Percentiles rank a stretch among this genome's conserved stretches.
phyloP scores from a whole-genome alignment of 2,113 vertebrate genomes.

The Ibidorhyncha struthersii region DNA sequence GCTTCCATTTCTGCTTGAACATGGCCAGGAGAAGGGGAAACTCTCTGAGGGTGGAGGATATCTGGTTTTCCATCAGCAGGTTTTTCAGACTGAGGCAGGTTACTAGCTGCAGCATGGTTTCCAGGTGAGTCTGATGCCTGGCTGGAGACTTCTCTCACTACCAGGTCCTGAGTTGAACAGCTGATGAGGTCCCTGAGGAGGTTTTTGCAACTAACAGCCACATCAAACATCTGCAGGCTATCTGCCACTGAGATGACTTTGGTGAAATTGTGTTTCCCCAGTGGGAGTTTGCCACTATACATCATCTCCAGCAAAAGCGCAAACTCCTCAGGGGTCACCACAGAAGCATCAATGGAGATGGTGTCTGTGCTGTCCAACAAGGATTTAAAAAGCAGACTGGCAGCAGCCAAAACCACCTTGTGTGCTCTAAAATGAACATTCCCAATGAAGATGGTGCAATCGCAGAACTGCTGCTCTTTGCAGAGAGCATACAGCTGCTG shows the following conservation, averaged over 20 bases:
- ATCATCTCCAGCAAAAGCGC: conserved; percentile 85
- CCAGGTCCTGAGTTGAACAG: conserved; percentile 52
- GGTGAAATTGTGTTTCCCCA: conserved; percentile 87
- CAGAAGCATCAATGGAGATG: conserved; percentile 81
- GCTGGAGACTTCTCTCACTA: conserved; percentile 1
- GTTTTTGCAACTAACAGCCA: conserved; percentile 87
- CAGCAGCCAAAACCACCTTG: conserved; percentile 87
- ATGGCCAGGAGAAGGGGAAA: background rate
- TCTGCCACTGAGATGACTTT: conserved; percentile 83
- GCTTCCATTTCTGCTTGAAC: background rate
- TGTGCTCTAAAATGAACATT: conserved; percentile 81
- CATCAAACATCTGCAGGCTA: conserved; percentile 92
- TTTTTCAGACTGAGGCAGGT: background rate
- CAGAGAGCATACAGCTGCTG: conserved; percentile 84
- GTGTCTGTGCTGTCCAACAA: conserved; percentile 83
- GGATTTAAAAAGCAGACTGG: conserved; percentile 88
- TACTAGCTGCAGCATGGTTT: background rate
- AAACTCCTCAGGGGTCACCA: conserved; percentile 87
- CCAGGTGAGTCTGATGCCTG: background rate
- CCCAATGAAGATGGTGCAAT: conserved; percentile 85
- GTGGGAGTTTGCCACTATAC: conserved; percentile 84
- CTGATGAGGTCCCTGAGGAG: conserved; percentile 81
- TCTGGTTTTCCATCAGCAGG: background rate
- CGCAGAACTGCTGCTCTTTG: conserved; percentile 86
- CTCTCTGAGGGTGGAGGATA: background rate